These are phyloP conservation scores for Sclerurus mexicanus DNA, from an alignment of 2,113 vertebrate species.

Conservation along the genomic window DNA sequence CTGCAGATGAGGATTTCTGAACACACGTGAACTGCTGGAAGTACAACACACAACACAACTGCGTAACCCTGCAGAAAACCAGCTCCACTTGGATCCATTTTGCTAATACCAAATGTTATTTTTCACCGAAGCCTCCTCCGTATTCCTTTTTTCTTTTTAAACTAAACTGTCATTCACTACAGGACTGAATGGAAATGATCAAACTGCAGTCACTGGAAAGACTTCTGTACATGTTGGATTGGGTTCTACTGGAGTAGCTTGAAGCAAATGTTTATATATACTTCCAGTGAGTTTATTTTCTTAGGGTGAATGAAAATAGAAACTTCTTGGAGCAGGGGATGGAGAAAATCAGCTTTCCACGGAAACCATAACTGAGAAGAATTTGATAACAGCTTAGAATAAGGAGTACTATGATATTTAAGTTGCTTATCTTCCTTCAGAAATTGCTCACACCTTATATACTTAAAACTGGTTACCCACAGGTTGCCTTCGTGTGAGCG, in stretches of 20 bases:
- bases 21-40: background rate
- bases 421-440: background rate
- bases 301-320: slow-evolving; percentile 38
- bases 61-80: background rate
- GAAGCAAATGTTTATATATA: slow-evolving; percentile 38
- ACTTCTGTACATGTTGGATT: background rate
- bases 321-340: slow-evolving; percentile 6
- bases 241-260: background rate
- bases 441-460: background rate
- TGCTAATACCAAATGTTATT: background rate
- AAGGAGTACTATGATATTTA: background rate
- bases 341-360: slow-evolving; percentile 21
- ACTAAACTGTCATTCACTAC: background rate
- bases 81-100: background rate
- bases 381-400: background rate
- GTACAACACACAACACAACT: background rate
- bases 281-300: slow-evolving; percentile 36
- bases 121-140: background rate
- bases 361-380: slow-evolving; percentile 13
- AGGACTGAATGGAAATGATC: slow-evolving; percentile 14
- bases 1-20: background rate
- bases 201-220: slow-evolving; percentile 5
- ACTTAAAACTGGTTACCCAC: background rate
- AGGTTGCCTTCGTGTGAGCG: background rate
- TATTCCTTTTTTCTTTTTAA: background rate